A percentile compares a stretch with the other conserved stretches of the same genome.
These are phyloP conservation scores for Odocoileus virginianus DNA, from an alignment of 2,113 vertebrate species.

Conservation along the genomic window DNA sequence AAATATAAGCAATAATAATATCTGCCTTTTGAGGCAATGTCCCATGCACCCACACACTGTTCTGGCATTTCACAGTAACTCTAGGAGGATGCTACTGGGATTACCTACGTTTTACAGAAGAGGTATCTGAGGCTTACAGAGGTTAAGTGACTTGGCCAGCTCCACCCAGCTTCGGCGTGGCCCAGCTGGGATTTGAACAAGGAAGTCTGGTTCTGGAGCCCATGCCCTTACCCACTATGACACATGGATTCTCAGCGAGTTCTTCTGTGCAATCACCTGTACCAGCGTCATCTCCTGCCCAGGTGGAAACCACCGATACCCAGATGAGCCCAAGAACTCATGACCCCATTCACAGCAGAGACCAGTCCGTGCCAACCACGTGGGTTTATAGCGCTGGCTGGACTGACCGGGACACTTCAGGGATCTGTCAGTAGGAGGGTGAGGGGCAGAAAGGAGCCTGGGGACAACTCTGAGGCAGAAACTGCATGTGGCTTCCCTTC, in stretches of 20 bases:
- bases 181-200: background rate
- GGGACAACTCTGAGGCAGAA: background rate
- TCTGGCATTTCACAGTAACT: background rate
- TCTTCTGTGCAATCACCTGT: background rate
- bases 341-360: background rate
- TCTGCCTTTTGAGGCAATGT: background rate
- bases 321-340: no score
- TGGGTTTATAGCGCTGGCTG: background rate
- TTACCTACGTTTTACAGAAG: background rate
- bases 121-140: background rate
- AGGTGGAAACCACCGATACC: background rate
- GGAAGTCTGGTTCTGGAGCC: background rate
- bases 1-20: background rate
- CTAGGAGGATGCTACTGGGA: background rate
- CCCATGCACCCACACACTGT: rapidly evolving
- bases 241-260: background rate
- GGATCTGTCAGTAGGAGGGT: background rate
- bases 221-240: rapidly evolving
- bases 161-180: background rate
- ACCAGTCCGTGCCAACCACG: background rate
- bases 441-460: background rate
- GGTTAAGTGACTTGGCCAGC: background rate
- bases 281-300: background rate
- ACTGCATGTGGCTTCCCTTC: no score
- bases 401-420: rapidly evolving